A percentile compares a stretch with the other conserved stretches of the same genome.
Conservation (phyloP, 2,113 vertebrate species). For the Myotis davidii region DNA sequence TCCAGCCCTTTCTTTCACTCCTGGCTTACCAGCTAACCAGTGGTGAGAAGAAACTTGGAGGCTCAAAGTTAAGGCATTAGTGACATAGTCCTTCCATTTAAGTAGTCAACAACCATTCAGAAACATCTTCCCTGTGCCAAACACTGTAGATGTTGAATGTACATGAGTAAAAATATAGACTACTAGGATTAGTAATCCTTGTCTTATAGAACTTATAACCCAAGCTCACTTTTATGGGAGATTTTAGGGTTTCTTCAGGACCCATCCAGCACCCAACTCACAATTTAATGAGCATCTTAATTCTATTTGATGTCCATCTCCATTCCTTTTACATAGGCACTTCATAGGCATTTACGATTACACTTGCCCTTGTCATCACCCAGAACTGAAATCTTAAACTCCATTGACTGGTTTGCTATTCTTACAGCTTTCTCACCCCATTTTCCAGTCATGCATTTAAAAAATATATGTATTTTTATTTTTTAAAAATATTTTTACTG, state of each 20-base stretch:
- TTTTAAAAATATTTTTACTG: too few species aligned
- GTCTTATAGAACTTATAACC: not conserved
- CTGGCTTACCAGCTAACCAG: not conserved
- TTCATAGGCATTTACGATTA: slow-evolving; percentile 16
- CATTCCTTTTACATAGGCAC: not conserved
- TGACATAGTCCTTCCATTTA: not conserved
- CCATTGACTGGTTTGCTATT: not conserved
- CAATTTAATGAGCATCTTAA: not conserved
- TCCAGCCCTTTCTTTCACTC: not conserved
- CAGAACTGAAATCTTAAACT: not conserved
- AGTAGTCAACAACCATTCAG: not conserved
- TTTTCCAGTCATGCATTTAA: not conserved
- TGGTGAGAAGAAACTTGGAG: not conserved
- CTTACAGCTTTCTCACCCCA: not conserved
- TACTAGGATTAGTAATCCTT: not conserved
- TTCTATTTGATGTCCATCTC: not conserved
- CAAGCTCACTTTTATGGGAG: not conserved
- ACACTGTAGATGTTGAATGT: not conserved
- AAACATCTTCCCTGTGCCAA: not conserved
- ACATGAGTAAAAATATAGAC: not conserved
- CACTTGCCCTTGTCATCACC: slow-evolving; percentile 17
- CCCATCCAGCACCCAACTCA: not conserved
- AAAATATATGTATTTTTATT: too few species aligned
- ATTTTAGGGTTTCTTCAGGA: not conserved
- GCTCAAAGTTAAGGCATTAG: not conserved